Percentiles rank a stretch among this genome's conserved stretches.
Evolutionary conservation across 2,113 vertebrate species (phyloP).

Genomic region (Salvelinus sp.): DNA sequence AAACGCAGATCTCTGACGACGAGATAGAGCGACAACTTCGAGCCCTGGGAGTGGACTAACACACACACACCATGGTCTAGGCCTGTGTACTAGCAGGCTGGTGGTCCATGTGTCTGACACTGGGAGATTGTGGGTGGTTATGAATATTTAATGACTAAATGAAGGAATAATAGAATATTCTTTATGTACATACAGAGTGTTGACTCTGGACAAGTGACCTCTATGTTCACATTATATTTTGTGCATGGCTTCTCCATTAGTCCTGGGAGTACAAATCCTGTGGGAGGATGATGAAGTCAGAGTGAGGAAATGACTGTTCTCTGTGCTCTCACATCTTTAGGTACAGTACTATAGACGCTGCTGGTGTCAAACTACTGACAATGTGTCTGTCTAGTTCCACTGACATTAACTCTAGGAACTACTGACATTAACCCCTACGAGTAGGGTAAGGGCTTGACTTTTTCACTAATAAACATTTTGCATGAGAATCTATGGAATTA

Average conservation of each 20-base stretch:
- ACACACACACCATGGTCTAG: background rate
- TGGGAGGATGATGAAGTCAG: too few relatives aligned
- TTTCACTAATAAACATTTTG: constrained; percentile 8
- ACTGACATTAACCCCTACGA: too few relatives aligned
- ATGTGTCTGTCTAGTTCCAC: background rate
- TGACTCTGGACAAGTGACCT: background rate
- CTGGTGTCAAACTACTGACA: constrained; percentile 7
- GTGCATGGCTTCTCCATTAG: background rate
- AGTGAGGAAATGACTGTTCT: background rate
- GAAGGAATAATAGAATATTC: background rate
- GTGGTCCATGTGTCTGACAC: background rate
- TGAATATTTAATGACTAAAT: background rate
- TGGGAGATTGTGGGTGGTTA: background rate
- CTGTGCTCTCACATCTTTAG: constrained; percentile 8
- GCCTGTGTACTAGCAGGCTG: background rate
- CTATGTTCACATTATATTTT: background rate
- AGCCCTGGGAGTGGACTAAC: constrained; percentile 92
- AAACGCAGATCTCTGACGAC: constrained; percentile 87
- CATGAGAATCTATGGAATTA: constrained; percentile 22
- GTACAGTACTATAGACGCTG: constrained; percentile 5
- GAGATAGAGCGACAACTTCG: constrained; percentile 96
- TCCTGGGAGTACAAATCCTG: too few relatives aligned
- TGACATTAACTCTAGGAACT: constrained; percentile 1
- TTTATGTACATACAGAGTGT: constrained; percentile 2
- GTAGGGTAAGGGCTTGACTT: constrained; percentile 1